A percentile compares a stretch with the other conserved stretches of the same genome.
Conservation (phyloP, 2,113 vertebrate species). For the Aegotheles bennettii region DNA sequence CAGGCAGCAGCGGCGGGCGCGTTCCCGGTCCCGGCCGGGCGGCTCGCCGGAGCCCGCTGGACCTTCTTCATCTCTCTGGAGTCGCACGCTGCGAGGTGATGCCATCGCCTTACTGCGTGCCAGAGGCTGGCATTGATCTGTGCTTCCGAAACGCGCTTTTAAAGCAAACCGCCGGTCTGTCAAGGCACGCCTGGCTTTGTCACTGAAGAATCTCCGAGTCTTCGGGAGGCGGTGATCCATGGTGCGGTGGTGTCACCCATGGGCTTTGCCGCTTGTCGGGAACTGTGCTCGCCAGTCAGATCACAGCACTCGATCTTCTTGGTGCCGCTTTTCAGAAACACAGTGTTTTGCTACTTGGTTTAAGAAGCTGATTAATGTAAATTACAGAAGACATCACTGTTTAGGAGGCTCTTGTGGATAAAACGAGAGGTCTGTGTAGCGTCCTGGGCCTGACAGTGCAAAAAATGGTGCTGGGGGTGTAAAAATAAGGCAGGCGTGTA, state of each 20-base stretch:
- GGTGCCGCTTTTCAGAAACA: not conserved
- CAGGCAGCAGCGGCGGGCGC: not conserved
- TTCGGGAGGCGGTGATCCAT: not conserved
- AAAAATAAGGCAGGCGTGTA: not conserved
- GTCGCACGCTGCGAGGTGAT: not conserved
- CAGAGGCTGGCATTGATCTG: not conserved
- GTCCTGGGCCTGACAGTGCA: not conserved
- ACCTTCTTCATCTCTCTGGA: not conserved
- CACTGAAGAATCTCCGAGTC: not conserved
- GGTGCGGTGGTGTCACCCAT: accelerated
- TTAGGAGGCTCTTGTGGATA: not conserved
- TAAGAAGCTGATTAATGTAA: not conserved
- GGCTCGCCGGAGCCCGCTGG: not conserved
- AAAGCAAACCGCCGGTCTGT: not conserved
- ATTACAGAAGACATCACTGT: not conserved
- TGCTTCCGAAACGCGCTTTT: not conserved
- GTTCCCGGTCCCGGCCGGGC: not conserved
- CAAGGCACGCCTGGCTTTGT: not conserved
- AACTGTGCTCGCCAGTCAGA: not conserved
- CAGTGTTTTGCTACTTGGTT: not conserved
- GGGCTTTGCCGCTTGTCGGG: accelerated
- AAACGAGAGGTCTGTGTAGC: not conserved
- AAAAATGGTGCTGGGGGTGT: not conserved
- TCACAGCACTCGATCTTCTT: not conserved
- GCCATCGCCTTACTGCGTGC: not conserved